Evolutionary conservation across 2,888 invertebrate species (phyloP).

Genomic region (Nebria salina): DNA sequence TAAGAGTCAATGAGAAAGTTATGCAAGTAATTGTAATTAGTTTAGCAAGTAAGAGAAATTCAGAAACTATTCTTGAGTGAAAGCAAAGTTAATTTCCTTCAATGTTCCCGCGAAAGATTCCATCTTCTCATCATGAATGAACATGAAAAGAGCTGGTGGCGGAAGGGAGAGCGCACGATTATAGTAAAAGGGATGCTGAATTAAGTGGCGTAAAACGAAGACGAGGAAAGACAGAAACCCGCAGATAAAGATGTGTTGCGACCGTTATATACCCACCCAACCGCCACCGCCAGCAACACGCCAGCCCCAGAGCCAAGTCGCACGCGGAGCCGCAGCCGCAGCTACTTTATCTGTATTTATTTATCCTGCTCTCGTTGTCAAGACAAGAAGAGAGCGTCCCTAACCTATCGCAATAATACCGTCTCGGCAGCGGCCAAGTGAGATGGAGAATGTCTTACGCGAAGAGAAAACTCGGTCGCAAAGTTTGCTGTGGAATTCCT

Average conservation of each 20-base stretch:
- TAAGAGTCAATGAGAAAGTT: not conserved
- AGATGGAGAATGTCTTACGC: constrained; percentile 17
- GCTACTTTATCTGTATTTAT: constrained; percentile 48
- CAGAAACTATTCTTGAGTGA: not conserved
- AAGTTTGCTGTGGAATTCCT: constrained; percentile 40
- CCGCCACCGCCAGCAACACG: constrained; percentile 8
- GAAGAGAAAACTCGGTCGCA: constrained; percentile 44
- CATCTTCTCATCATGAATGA: constrained; percentile 27
- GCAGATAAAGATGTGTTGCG: not conserved
- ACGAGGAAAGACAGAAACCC: not conserved
- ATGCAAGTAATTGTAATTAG: not conserved
- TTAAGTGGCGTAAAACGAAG: constrained; percentile 19
- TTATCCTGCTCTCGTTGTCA: constrained; percentile 45
- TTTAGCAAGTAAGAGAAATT: not conserved
- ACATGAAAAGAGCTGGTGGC: not conserved
- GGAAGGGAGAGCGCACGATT: not conserved
- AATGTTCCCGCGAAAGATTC: not conserved
- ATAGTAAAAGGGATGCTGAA: constrained; percentile 26
- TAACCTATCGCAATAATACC: constrained; percentile 36
- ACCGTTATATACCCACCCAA: not conserved
- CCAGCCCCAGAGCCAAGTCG: constrained; percentile 13
- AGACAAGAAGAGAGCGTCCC: constrained; percentile 37
- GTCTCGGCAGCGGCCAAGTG: constrained; percentile 33
- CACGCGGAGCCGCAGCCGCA: constrained; percentile 25
- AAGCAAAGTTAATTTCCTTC: not conserved